Conservation (phyloP, 2,888 invertebrate species). For the Drepanosiphum platanoidis region DNA sequence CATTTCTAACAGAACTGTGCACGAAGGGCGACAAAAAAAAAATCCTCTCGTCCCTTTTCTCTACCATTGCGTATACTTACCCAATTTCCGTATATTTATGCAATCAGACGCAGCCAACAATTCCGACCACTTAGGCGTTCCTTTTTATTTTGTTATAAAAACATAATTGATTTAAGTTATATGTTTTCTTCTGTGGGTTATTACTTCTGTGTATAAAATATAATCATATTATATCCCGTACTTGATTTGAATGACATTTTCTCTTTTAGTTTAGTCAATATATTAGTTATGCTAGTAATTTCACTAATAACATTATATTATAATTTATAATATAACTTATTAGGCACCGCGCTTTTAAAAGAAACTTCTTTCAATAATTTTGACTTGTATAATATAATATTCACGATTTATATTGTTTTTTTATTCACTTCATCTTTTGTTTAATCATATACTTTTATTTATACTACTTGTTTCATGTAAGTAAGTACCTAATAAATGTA, state of each 20-base stretch:
- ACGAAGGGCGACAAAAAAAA: conserved; percentile 45
- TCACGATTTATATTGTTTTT: too few relatives aligned
- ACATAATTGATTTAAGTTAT: not conserved
- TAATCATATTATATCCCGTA: not conserved
- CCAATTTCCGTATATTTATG: conserved; percentile 52
- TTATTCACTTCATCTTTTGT: too few relatives aligned
- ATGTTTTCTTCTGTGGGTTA: not conserved
- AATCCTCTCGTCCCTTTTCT: not conserved
- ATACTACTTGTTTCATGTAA: too few relatives aligned
- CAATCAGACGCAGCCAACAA: conserved; percentile 48
- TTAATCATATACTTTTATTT: too few relatives aligned
- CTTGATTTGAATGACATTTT: not conserved
- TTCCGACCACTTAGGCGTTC: conserved; percentile 25
- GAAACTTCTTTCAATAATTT: too few relatives aligned
- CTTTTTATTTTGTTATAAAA: conserved; percentile 5
- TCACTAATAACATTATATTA: too few relatives aligned
- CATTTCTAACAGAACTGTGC: conserved; percentile 39
- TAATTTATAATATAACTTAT: too few relatives aligned
- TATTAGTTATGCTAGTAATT: too few relatives aligned
- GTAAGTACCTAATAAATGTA: too few relatives aligned
- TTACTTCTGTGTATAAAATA: not conserved
- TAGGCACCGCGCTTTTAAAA: too few relatives aligned
- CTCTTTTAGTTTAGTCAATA: too few relatives aligned
- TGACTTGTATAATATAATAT: too few relatives aligned
- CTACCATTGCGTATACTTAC: conserved; percentile 16